These are phyloP conservation scores for Actinernus sp. DNA, from an alignment of 92 coral and sea anemone genomes.

Conservation along the genomic window DNA sequence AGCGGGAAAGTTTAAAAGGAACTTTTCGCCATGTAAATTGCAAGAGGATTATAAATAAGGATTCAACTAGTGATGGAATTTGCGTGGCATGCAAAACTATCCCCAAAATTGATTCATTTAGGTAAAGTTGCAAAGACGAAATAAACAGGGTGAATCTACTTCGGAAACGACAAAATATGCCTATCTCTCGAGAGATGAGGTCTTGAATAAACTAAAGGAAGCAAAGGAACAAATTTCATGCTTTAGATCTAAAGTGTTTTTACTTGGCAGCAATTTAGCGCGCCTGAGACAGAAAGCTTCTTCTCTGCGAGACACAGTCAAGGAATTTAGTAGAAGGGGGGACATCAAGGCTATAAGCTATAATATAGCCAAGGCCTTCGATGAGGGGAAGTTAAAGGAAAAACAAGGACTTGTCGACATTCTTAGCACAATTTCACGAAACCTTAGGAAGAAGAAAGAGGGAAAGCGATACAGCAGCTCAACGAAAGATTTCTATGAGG, in stretches of 20 bases:
- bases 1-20: conserved; percentile 15
- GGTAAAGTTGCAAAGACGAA: conserved; percentile 40
- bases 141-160: no score
- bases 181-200: conserved; percentile 23
- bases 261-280: conserved; percentile 21
- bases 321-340: conserved; percentile 31
- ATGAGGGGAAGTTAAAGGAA: conserved; percentile 39
- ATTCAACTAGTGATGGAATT: conserved; percentile 23
- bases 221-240: conserved; percentile 42
- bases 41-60: conserved; percentile 10
- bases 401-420: conserved; percentile 19
- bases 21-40: conserved; percentile 51
- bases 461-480: conserved; percentile 55
- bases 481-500: conserved; percentile 52
- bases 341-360: conserved; percentile 33
- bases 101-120: conserved; percentile 46
- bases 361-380: conserved; percentile 35
- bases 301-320: conserved; percentile 22
- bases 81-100: conserved; percentile 39
- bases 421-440: conserved; percentile 23
- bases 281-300: conserved; percentile 11
- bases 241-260: conserved; percentile 27
- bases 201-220: conserved; percentile 25
- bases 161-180: no score
- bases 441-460: conserved; percentile 42